Base-by-base conservation (phyloP, 2,888 invertebrate species). In the Drosophila aldrichi region DNA sequence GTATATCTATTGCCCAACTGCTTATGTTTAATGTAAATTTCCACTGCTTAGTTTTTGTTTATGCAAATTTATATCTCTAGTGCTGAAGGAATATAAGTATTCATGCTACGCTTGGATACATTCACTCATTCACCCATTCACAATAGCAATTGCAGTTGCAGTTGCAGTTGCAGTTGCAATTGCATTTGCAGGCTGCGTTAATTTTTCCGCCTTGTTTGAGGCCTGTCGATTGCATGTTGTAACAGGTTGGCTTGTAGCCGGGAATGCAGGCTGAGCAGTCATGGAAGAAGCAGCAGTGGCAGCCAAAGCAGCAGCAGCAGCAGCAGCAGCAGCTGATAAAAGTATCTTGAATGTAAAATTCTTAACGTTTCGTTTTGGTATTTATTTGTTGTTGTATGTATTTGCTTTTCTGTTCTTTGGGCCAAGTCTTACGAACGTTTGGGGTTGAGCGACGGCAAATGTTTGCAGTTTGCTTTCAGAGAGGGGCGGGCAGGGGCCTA, bases 181-280 rank as follows among this genome's bases (percentile, higher is more conserved):
- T 44, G 56, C 66, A 54, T 52, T 46, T 68, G 52, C 52, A 55
- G 55, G 38, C 34, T 25, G 62, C 52, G 46, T 51, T 77, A 20
- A 41, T 57, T 65, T 76, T 75, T 77, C 77, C 77, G 79, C 63
- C 66, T 79, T 77, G 79, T 59, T 77, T 74, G 51, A 73, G 75
- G 70, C 81, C 79, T 79, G 79, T 79, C 79, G 79, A 79, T 81
- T 78, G 79, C 82, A 81, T 81, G 79, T 79, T 65, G 68, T 81
- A 79, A 81, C 79, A 79, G 82, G 79, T 81, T 79, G 79, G 74
- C 66, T 73, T 77, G 52, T 36, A 68, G 41, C 41, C 58, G 81
- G 81, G 81, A 79, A 80, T 80, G 80, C 69, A 57, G 62, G 52
- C 46, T 52, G 73, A 67, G 75, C 60, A 55, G 48, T 40, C 43